Conservation (phyloP, 2,797 vertebrate species). For the Acridotheres tristis region DNA sequence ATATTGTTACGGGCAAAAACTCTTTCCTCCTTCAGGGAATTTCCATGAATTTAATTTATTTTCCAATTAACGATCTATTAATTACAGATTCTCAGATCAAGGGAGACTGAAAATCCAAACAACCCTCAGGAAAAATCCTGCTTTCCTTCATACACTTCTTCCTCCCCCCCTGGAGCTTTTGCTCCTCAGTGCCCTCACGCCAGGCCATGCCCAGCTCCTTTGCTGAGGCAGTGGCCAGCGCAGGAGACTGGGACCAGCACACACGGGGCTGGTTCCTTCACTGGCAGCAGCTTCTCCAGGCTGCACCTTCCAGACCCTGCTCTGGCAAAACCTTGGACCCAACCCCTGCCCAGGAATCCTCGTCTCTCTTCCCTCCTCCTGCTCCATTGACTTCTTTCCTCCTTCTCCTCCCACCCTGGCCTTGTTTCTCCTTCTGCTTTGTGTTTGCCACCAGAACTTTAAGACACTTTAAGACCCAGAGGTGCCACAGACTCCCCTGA, state of each 20-base stretch:
- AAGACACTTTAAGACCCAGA: not conserved
- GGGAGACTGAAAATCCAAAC: not conserved
- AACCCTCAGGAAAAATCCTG: not conserved
- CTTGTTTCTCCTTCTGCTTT: not conserved
- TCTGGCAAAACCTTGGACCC: not conserved
- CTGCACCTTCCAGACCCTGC: not conserved
- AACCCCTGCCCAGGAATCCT: not conserved
- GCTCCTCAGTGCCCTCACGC: not conserved
- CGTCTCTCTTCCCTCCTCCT: not conserved
- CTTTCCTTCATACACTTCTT: not conserved
- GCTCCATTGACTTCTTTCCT: not conserved
- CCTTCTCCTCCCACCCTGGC: not conserved
- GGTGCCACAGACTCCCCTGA: not conserved
- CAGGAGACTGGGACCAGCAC: not conserved
- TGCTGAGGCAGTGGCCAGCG: rapidly evolving
- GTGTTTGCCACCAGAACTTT: not conserved
- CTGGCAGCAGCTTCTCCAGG: not conserved
- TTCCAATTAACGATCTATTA: not conserved
- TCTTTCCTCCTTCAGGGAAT: not conserved
- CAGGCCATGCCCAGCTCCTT: not conserved
- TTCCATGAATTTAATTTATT: not conserved
- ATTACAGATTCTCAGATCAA: not conserved
- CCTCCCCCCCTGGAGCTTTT: rapidly evolving
- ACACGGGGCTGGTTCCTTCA: not conserved
- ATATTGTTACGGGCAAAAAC: not conserved